Conservation (phyloP, 30 jellyfish, hydroid and myxozoan genomes). For the Chrysaora quinquecirrha region DNA sequence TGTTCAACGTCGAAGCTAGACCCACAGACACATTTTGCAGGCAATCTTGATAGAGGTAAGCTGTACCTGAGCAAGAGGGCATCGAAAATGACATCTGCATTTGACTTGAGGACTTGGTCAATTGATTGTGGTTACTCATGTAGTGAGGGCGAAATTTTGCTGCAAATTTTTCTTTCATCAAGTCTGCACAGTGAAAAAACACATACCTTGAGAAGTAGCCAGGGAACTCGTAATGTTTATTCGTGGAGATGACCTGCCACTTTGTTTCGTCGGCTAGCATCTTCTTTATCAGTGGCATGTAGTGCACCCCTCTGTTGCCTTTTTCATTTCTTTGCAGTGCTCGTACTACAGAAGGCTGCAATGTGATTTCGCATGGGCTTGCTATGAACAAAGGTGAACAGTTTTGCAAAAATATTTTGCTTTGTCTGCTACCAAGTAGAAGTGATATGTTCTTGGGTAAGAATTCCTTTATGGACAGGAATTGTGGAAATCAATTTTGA, state of each 20-base stretch:
- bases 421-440: not conserved
- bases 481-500: not conserved
- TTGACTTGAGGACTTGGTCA: conserved; percentile 1
- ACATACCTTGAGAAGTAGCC: not conserved
- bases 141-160: conserved; percentile 4
- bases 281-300: conserved; percentile 2
- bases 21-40: too few relatives aligned
- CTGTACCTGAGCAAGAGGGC: too few relatives aligned
- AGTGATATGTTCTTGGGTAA: not conserved
- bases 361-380: not conserved
- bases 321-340: not conserved
- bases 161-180: not conserved
- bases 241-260: not conserved
- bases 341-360: not conserved
- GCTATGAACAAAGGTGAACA: not conserved
- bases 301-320: not conserved
- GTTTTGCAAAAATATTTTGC: not conserved
- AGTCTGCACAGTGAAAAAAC: not conserved
- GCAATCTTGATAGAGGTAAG: too few relatives aligned
- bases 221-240: conserved; percentile 10
- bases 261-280: conserved; percentile 4
- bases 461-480: not conserved
- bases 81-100: too few relatives aligned
- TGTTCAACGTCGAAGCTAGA: too few relatives aligned
- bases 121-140: not conserved